phyloP scores from a whole-genome alignment of 2,113 vertebrate species.

The Cheilinus undulatus region DNA sequence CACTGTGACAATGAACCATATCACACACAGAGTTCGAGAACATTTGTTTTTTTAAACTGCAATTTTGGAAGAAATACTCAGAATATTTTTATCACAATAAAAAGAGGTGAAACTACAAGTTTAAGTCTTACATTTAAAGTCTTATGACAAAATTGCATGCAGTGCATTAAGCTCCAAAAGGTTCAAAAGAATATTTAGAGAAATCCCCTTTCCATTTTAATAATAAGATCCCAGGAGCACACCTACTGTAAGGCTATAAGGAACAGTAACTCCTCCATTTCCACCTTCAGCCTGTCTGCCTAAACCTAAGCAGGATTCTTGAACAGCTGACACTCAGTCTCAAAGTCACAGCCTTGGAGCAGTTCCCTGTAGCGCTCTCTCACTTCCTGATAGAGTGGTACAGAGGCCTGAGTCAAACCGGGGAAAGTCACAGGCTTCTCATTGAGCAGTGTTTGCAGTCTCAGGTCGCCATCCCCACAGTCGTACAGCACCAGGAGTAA shows the following conservation, averaged over 20 bases:
- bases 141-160: neutral
- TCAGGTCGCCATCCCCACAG: constrained; percentile 84
- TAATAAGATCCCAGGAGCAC: neutral
- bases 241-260: neutral
- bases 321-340: constrained; percentile 86
- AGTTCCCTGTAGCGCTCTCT: constrained; percentile 86
- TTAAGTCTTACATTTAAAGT: too few species aligned
- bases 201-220: neutral
- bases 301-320: constrained; percentile 16
- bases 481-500: constrained; percentile 91
- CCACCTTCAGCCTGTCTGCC: neutral
- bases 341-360: constrained; percentile 87
- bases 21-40: too few species aligned
- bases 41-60: too few species aligned
- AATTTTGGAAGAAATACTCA: too few species aligned
- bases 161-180: neutral
- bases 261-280: neutral
- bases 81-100: too few species aligned
- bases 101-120: too few species aligned
- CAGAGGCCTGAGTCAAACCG: constrained; percentile 70
- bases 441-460: constrained; percentile 91
- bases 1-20: too few species aligned
- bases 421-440: constrained; percentile 87
- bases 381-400: constrained; percentile 85
- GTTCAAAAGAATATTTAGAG: too few species aligned